Conservation (phyloP, 2,888 invertebrate genomes). For the Diaprepes abbreviatus region DNA sequence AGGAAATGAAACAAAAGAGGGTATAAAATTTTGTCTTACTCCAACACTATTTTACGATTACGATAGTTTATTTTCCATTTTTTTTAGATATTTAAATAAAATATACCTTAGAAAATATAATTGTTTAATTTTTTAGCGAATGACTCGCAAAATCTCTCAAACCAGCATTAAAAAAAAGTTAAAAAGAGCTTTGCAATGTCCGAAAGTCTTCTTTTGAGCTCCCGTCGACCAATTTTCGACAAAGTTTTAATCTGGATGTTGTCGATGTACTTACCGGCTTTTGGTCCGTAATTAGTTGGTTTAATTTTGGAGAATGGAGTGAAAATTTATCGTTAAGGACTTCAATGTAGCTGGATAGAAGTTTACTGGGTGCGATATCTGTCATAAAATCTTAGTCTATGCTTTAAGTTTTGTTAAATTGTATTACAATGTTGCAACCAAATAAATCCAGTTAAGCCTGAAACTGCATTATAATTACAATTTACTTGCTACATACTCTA, state of each 20-base stretch:
- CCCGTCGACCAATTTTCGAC: slow-evolving; percentile 42
- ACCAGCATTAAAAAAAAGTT: slow-evolving; percentile 30
- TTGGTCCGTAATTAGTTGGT: slow-evolving; percentile 41
- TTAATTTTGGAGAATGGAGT: slow-evolving; percentile 33
- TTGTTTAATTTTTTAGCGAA: slow-evolving; percentile 29
- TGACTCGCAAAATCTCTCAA: slow-evolving; percentile 22
- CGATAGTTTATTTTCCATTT: too few relatives aligned
- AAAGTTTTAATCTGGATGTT: slow-evolving; percentile 47
- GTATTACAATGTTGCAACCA: too few relatives aligned
- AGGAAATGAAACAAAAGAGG: too few relatives aligned
- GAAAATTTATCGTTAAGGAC: slow-evolving; percentile 22
- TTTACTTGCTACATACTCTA: too few relatives aligned
- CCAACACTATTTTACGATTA: too few relatives aligned
- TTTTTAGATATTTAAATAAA: too few relatives aligned
- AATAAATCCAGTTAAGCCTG: too few relatives aligned
- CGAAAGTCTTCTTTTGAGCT: slow-evolving; percentile 34
- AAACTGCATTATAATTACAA: too few relatives aligned
- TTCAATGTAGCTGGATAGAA: not conserved
- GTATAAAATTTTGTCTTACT: too few relatives aligned
- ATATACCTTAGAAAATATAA: too few relatives aligned
- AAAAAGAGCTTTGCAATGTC: slow-evolving; percentile 40
- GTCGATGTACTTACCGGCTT: slow-evolving; percentile 45
- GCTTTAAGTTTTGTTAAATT: too few relatives aligned
- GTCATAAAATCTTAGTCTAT: too few relatives aligned
- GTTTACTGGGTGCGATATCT: not conserved